Evolutionary conservation across 1,140 invertebrate species (phyloP), one percentile per base, ranked within the genome.

Genomic region (Drosophila micromelanica): DNA sequence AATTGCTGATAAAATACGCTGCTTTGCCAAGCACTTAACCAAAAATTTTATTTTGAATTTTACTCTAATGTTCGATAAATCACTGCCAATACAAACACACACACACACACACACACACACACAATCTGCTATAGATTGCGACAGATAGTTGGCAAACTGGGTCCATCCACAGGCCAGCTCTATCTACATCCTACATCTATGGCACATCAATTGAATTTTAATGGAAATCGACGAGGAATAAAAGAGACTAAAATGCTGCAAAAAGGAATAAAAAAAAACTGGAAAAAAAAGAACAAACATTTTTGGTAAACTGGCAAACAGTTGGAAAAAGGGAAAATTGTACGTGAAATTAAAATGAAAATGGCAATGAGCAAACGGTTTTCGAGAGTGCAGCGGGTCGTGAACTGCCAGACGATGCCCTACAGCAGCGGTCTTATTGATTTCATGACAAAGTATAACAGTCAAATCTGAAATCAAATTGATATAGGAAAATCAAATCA

Each of bases 141-240:
- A 72, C 54, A 67, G 49, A 78, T 87, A 86, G 82, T 86, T 87
- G 82, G 70, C 75, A 68, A 65, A 60, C 61, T 51, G 61, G 35
- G 37, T 30, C 64, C 40, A 30, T 40, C 7, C 17, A 8, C 35
- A 32, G 62, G 37, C 37, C 35, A 59, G 40, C 51, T 67, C 15
- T 51, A 32, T 48, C 48, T 38, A 13, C 12, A 30, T 38, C 40
- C 40, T 55, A 45, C 68, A 79, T 79, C 78, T 63, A 59, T 71
- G 71, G 69, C 69, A 79, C 73, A 84, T 89, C 84, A 89, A 89
- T 89, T 89, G 84, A 89, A 89, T 89, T 89, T 89, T 89, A 89
- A 89, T 89, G 80, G 84, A 89, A 89, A 89, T 89, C 84, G 84
- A 89, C 84, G 80, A 89, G 80, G 84, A 90, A 89, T 89, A 89